A percentile compares a stretch with the other conserved stretches of the same genome.
These are phyloP conservation scores for Aphis craccivora DNA, from an alignment of 1,140 invertebrate species.

Conservation along the genomic window DNA sequence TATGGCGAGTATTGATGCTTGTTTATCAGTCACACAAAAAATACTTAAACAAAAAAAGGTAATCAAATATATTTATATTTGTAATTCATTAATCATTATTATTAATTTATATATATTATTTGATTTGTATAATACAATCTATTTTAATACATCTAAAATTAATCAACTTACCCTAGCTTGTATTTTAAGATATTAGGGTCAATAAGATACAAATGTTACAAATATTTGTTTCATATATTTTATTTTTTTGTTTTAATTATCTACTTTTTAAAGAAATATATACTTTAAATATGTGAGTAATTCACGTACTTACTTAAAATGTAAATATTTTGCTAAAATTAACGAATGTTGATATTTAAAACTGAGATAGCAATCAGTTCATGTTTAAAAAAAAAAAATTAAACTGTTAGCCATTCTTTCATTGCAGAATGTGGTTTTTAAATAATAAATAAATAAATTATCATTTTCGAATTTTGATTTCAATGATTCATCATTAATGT, in stretches of 20 bases:
- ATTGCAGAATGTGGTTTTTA: neutral
- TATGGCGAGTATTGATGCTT: constrained; percentile 27
- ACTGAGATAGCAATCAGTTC: neutral
- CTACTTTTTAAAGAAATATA: neutral
- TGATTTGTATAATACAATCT: neutral
- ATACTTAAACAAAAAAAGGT: constrained; percentile 49
- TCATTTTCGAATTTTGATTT: neutral
- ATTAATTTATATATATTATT: neutral
- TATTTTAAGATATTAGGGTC: neutral
- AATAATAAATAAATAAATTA: neutral
- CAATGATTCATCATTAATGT: neutral
- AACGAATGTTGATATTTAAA: neutral
- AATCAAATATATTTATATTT: neutral
- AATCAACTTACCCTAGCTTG: neutral
- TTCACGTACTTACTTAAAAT: neutral
- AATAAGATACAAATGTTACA: neutral
- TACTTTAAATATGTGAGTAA: neutral
- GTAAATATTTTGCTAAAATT: neutral
- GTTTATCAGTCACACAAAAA: constrained; percentile 48
- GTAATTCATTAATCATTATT: neutral
- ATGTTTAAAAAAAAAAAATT: neutral
- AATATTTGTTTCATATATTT: neutral
- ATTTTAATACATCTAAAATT: neutral
- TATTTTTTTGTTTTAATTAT: neutral
- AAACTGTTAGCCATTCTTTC: neutral